phyloP scores from a whole-genome alignment of 2,797 vertebrate genomes.

The Bufotes viridis region DNA sequence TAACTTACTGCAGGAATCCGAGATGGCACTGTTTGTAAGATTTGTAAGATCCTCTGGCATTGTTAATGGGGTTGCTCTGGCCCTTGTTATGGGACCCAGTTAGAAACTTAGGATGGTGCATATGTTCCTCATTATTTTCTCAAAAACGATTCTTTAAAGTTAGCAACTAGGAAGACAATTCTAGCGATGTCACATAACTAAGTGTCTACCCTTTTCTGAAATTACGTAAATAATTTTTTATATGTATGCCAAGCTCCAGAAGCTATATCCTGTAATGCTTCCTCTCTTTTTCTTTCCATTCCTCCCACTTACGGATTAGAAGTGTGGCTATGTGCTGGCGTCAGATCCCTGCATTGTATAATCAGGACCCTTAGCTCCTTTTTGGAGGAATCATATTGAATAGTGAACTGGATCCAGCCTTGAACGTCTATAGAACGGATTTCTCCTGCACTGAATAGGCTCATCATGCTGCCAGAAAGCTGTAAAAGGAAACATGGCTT shows the following conservation, averaged over 20 bases:
- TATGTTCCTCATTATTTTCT: background rate
- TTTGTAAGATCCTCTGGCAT: no score
- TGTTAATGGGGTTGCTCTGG: background rate
- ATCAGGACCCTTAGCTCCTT: slow-evolving; percentile 86
- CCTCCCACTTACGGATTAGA: slow-evolving; percentile 87
- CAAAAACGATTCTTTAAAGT: background rate
- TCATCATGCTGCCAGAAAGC: slow-evolving; percentile 92
- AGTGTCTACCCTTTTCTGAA: no score
- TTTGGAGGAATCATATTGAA: slow-evolving; percentile 79
- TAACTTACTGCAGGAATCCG: no score
- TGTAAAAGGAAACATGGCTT: slow-evolving; percentile 63
- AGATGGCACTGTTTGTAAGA: no score
- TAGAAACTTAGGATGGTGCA: background rate
- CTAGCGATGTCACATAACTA: no score
- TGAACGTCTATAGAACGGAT: slow-evolving; percentile 82
- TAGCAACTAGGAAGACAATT: background rate
- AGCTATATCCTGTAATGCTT: background rate
- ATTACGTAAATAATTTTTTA: background rate
- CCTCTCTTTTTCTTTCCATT: background rate
- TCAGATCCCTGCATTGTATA: slow-evolving; percentile 86
- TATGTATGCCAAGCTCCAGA: background rate
- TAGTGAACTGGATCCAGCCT: slow-evolving; percentile 86
- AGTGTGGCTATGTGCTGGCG: slow-evolving; percentile 82
- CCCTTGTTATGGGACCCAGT: background rate
- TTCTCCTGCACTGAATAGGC: slow-evolving; percentile 88